phyloP scores from a whole-genome alignment of 2,888 invertebrate species.

The Mantis religiosa region DNA sequence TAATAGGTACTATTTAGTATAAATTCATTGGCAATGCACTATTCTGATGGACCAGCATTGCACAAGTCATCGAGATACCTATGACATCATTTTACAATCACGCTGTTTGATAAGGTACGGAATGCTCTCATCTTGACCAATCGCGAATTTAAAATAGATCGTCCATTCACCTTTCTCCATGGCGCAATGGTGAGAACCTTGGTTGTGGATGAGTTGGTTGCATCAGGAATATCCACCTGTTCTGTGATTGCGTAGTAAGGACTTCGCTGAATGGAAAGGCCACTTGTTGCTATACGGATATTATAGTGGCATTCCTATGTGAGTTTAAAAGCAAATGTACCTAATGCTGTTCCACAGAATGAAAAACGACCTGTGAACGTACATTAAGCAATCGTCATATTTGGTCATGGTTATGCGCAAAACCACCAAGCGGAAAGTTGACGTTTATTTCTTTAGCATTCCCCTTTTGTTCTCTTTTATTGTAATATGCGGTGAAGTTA shows the following conservation, averaged over 20 bases:
- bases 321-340: too few relatives aligned
- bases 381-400: too few relatives aligned
- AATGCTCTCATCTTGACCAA: background rate
- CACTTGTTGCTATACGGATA: background rate
- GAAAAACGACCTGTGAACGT: too few relatives aligned
- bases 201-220: background rate
- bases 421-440: too few relatives aligned
- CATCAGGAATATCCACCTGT: background rate
- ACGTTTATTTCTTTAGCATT: too few relatives aligned
- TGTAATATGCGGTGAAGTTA: too few relatives aligned
- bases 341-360: too few relatives aligned
- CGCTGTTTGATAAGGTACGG: background rate
- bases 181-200: background rate
- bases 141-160: background rate
- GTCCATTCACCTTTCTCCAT: background rate
- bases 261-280: background rate
- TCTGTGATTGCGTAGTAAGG: background rate
- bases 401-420: too few relatives aligned
- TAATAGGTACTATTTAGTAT: background rate
- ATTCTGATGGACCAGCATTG: background rate
- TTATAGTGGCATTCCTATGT: too few relatives aligned
- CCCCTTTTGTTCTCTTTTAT: too few relatives aligned
- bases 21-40: too few relatives aligned
- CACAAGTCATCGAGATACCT: background rate
- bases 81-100: background rate